Conservation (phyloP, 2,797 vertebrate genomes). For the Chlorospingus flavigularis region DNA sequence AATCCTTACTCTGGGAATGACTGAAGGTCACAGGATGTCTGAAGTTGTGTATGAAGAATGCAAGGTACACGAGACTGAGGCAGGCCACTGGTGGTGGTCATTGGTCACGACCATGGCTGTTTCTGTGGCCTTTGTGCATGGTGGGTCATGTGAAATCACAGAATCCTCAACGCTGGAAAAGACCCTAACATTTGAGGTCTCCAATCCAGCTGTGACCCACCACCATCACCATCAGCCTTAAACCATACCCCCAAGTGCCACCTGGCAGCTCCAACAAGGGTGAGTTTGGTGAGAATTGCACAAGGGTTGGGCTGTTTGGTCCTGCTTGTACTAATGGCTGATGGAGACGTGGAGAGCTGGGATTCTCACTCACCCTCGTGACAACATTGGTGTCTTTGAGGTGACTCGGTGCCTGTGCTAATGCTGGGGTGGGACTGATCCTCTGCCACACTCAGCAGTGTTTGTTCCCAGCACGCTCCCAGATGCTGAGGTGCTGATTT, state of each 20-base stretch:
- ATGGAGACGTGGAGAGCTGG: neutral
- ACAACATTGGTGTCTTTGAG: fast-evolving
- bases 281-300: neutral
- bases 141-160: neutral
- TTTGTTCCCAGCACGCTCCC: neutral
- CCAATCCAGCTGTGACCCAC: fast-evolving
- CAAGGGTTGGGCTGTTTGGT: neutral
- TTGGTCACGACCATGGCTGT: fast-evolving
- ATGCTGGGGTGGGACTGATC: fast-evolving
- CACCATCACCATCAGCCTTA: too few species aligned
- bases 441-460: neutral
- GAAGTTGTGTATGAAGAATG: neutral
- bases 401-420: fast-evolving
- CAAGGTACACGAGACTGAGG: fast-evolving
- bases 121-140: neutral
- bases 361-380: neutral
- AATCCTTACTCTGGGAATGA: neutral
- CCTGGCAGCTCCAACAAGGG: neutral
- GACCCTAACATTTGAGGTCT: neutral
- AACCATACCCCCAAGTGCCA: fast-evolving
- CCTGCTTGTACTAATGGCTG: fast-evolving
- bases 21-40: neutral
- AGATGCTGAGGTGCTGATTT: neutral
- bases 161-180: fast-evolving
- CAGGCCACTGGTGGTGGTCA: fast-evolving